Percentiles rank a stretch among this genome's conserved stretches.
These are phyloP conservation scores for Neosilurus mollespiculum DNA, from an alignment of 2,797 vertebrate genomes.

Conservation along the genomic window DNA sequence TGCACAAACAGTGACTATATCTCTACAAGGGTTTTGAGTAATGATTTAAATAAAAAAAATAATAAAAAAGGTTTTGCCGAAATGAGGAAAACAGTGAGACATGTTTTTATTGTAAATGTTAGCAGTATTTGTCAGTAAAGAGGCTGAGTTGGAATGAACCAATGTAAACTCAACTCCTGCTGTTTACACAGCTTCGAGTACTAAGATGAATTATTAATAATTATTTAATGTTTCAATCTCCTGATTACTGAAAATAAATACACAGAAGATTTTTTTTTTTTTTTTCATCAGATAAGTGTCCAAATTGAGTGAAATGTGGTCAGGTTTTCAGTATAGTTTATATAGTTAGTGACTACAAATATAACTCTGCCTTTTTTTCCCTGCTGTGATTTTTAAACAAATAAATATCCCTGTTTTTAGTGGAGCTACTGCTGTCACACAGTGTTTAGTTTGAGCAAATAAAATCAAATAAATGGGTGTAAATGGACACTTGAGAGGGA, in stretches of 20 bases:
- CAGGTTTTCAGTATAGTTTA: conserved; percentile 3
- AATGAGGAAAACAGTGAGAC: neutral
- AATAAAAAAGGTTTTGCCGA: neutral
- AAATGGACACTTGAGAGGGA: conserved; percentile 10
- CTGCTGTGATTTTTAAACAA: conserved; percentile 9
- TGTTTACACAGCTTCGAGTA: conserved; percentile 14
- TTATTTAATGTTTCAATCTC: neutral
- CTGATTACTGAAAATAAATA: conserved; percentile 24
- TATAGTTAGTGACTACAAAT: neutral
- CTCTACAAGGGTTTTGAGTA: conserved; percentile 5
- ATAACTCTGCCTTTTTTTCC: neutral
- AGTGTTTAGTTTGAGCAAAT: neutral
- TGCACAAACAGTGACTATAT: conserved; percentile 30
- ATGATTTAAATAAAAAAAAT: neutral
- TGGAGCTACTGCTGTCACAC: conserved; percentile 18
- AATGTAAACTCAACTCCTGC: conserved; percentile 9
- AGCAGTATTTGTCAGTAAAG: conserved; percentile 13
- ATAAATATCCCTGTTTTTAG: conserved; percentile 5
- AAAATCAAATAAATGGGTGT: conserved; percentile 3
- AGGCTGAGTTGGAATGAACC: neutral
- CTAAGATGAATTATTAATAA: conserved; percentile 5
- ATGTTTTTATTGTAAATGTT: conserved; percentile 14
- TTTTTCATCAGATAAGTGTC: neutral
- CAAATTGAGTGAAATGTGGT: neutral
- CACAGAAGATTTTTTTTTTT: neutral